A percentile compares a stretch with the other conserved stretches of the same genome.
Conservation (phyloP, 2,888 invertebrate genomes). For the Dasypogon diadema region DNA sequence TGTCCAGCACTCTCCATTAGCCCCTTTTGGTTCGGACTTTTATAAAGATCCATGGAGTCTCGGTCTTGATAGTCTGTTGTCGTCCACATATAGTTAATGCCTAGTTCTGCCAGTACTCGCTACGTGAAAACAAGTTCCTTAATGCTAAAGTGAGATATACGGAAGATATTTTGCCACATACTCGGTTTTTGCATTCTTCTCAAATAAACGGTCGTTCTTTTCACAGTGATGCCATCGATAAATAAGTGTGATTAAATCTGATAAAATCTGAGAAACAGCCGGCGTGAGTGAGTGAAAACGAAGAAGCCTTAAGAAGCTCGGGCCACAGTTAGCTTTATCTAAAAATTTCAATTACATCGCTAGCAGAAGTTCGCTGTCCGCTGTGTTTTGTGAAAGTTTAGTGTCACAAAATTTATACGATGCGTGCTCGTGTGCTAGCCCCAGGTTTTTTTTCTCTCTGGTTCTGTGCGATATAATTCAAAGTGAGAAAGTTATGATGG, state of each 20-base stretch:
- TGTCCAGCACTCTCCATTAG: neutral
- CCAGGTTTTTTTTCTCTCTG: neutral
- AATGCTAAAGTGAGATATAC: too few relatives aligned
- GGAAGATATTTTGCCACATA: neutral
- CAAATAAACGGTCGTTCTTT: neutral
- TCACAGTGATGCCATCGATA: constrained; percentile 31
- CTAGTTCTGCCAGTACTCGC: too few relatives aligned
- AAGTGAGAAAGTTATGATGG: neutral
- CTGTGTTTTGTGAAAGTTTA: constrained; percentile 3
- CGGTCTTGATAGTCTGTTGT: neutral
- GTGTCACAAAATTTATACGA: constrained; percentile 7
- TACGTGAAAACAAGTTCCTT: too few relatives aligned
- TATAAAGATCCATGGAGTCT: neutral
- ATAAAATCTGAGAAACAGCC: neutral
- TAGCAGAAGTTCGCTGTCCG: constrained; percentile 10
- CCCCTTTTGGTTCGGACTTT: neutral
- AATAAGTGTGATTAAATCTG: constrained; percentile 22
- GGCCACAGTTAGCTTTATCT: neutral
- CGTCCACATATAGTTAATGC: neutral
- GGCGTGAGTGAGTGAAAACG: neutral
- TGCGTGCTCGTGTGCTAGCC: neutral
- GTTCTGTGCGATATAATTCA: neutral
- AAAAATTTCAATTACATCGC: constrained; percentile 2
- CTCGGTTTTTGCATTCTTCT: constrained; percentile 9
- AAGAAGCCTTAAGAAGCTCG: neutral